Evolutionary conservation across 1,140 invertebrate species (phyloP), one percentile per base, ranked within the genome.

Genomic region (Pissodes strobi): DNA sequence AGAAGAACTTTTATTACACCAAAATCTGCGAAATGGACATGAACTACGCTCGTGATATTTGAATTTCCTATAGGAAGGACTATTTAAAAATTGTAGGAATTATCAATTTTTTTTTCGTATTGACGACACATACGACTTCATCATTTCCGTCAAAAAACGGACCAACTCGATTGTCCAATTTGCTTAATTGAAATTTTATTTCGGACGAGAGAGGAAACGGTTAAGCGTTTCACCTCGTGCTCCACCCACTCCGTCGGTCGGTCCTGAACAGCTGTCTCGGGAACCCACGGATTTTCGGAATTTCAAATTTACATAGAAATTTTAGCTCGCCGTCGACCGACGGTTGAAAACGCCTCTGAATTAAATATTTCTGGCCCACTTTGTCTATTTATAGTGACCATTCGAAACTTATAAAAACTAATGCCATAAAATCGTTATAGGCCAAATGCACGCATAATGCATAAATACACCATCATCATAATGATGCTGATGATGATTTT

Each of bases 241-340:
- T 49, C 41, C 57, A 22, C 45, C 43, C 19, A 49, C 57, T 41
- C 52, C n/a, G n/a, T 34, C n/a, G 9, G 12, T 41, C 41, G 13
- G 8, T 48, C 25, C 57, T 37, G 57, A 59, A 59, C 57, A 59
- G 57, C 57, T 59, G 57, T 59, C 57, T 59, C 57, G 57, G 57
- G 25, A 59, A 30, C 57, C 57, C 57, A 59, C 57, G 57, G 43
- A 19, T 59, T 59, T 59, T 59, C 57, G 30, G 57, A 59, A 59
- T 59, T 59, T 49, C 38, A 59, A 59, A 59, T 59, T 59, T 59
- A 59, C 57, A 59, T 59, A 59, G 57, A 59, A 59, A 59, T 59
- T 49, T 59, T 45, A 48, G 38, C 45, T 49, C 45, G 30, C 57
- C 22, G 49, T 37, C 57, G 55, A 41, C n/a, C 3, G 51, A 21